Conservation (phyloP, 2,888 invertebrate species). For the Dorcus hopei region DNA sequence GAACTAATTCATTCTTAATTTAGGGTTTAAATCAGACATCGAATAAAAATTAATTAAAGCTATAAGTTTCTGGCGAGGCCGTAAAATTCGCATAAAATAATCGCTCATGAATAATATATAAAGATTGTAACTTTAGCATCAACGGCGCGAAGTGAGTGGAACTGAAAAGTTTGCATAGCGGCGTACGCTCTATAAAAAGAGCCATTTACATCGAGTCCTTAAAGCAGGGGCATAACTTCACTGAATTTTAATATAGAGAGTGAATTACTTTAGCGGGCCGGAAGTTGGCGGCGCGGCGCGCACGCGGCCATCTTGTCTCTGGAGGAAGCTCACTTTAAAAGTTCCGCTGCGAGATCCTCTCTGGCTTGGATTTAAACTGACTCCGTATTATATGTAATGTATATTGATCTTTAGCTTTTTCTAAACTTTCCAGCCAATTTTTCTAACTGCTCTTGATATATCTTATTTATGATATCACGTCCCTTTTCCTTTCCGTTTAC, state of each 20-base stretch:
- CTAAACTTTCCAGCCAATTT: background rate
- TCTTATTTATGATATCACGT: background rate
- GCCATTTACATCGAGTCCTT: conserved; percentile 44
- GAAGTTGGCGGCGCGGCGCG: conserved; percentile 23
- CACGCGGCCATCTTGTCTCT: conserved; percentile 44
- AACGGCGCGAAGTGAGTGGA: background rate
- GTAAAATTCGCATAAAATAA: conserved; percentile 4
- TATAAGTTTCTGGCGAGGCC: too few species aligned
- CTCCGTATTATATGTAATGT: conserved; percentile 45
- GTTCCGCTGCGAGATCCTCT: conserved; percentile 39
- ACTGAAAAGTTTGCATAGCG: conserved; percentile 3
- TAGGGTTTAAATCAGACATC: background rate
- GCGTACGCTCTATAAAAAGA: conserved; percentile 37
- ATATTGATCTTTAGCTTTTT: conserved; percentile 34
- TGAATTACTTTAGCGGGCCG: conserved; percentile 39
- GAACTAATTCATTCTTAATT: too few species aligned
- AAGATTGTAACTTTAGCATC: conserved; percentile 4
- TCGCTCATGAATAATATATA: conserved; percentile 11
- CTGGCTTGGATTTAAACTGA: conserved; percentile 41
- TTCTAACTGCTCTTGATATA: background rate
- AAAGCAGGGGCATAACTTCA: conserved; percentile 35
- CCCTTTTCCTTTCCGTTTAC: too few species aligned
- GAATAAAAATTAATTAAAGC: background rate
- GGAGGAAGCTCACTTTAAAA: conserved; percentile 46
- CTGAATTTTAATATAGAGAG: conserved; percentile 40